Evolutionary conservation across 2,797 vertebrate genomes (phyloP).

Genomic region (Chaetodon trifasciatus): DNA sequence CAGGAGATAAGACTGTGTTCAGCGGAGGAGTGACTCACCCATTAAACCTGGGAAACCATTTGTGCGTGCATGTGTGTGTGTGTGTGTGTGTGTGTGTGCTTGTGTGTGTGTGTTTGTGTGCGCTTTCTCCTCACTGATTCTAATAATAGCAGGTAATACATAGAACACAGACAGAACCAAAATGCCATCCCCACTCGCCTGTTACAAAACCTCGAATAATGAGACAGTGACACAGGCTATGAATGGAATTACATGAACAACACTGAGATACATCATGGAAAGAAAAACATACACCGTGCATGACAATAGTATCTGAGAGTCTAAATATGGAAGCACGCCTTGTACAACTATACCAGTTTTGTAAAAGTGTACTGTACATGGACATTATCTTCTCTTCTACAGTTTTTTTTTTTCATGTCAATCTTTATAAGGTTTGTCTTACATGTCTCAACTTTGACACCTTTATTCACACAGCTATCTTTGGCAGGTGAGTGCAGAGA

Average conservation of each 20-base stretch:
- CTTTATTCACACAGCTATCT: background rate
- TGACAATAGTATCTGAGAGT: slow-evolving; percentile 15
- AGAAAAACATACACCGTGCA: slow-evolving; percentile 3
- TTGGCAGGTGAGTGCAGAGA: background rate
- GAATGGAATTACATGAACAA: slow-evolving; percentile 33
- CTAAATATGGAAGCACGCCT: slow-evolving; percentile 20
- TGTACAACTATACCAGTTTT: slow-evolving; percentile 22
- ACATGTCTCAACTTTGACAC: background rate
- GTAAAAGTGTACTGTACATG: background rate
- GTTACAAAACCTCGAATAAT: slow-evolving; percentile 71
- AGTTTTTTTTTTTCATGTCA: background rate
- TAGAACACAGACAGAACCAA: slow-evolving; percentile 72
- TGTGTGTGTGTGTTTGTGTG: slow-evolving; percentile 1
- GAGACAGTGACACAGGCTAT: slow-evolving; percentile 36
- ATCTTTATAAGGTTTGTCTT: too few species aligned
- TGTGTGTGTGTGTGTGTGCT: slow-evolving; percentile 34
- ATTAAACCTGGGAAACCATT: slow-evolving; percentile 71
- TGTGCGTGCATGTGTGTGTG: slow-evolving; percentile 26
- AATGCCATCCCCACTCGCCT: slow-evolving; percentile 65
- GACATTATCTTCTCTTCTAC: background rate
- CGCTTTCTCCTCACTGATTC: slow-evolving; percentile 43
- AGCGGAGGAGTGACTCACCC: slow-evolving; percentile 78
- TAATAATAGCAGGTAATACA: slow-evolving; percentile 83
- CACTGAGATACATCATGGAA: slow-evolving; percentile 21
- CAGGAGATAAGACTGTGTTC: slow-evolving; percentile 74